Percentiles rank a stretch among this genome's conserved stretches.
These are phyloP conservation scores for Meiosimyza decipiens DNA, from an alignment of 2,888 invertebrate genomes.

Conservation along the genomic window DNA sequence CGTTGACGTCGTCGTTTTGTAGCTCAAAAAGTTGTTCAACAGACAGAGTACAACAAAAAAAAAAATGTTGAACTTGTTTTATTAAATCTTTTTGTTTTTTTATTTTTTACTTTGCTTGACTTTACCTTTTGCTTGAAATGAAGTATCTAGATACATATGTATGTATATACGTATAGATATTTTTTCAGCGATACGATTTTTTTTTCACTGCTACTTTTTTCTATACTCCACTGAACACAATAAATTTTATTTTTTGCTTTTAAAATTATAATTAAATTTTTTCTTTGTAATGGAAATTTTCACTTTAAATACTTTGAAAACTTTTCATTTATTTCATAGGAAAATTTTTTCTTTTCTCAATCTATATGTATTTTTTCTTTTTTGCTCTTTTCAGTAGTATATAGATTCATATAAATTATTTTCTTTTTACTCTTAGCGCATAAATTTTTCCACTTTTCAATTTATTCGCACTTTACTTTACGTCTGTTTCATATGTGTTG, in stretches of 20 bases:
- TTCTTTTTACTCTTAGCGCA: conserved; percentile 22
- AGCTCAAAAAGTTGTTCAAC: conserved; percentile 8
- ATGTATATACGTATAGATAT: conserved; percentile 4
- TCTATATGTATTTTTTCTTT: conserved; percentile 1
- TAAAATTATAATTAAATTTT: conserved; percentile 41
- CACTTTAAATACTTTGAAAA: background rate
- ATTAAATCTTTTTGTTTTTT: background rate
- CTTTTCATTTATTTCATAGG: background rate
- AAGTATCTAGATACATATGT: background rate
- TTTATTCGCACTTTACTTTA: conserved; percentile 32
- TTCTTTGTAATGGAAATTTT: background rate
- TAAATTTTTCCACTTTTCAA: too few species aligned
- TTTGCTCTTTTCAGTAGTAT: conserved; percentile 25
- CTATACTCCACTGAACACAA: background rate
- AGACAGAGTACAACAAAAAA: background rate
- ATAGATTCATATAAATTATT: conserved; percentile 22
- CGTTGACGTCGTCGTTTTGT: conserved; percentile 13
- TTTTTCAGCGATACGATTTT: background rate
- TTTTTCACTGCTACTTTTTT: conserved; percentile 6
- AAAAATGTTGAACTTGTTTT: conserved; percentile 7
- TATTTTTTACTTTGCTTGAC: background rate
- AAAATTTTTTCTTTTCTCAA: background rate
- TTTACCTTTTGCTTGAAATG: conserved; percentile 8
- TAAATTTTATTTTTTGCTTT: conserved; percentile 35
- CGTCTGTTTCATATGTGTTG: conserved; percentile 44